Evolutionary conservation across 2,888 invertebrate species (phyloP), one percentile per base, ranked within the genome.

Genomic region (Callyntrura guangdongensis): DNA sequence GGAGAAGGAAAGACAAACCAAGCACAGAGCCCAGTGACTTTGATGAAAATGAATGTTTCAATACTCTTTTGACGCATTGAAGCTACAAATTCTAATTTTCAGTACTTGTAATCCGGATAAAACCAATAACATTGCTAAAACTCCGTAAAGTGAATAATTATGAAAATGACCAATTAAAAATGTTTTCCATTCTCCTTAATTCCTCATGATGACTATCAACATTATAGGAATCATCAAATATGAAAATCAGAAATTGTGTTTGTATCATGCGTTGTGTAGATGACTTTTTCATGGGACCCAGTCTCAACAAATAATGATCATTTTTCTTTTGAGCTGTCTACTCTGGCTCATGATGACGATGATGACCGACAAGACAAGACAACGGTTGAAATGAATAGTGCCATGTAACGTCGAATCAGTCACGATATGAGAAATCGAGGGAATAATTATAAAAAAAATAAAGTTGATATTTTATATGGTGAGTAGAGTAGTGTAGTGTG

Each of bases 361-460:
- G 53, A 56, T 56, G 85, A 72, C 64, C 36, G 64, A 72, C 77
- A 45, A n/a, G 61, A 74, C 49, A 86, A 79, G 45, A 67, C 67
- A 84, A 45, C 9, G 74, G 74, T 74, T 88, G 83, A 81, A 88
- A 74, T 83, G 74, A 83, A 83, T 83, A 77, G 69, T 74, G 36
- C 74, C 74, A 89, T 59, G 83, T 67, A 89, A 89, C 89, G 88
- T 88, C 81, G 81, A 82, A 88, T 64, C 53, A 82, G 88, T 89
- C 89, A 89, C 89, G 89, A 89, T 74, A 89, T 59, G 74, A 74
- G 36, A 49, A 67, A 69, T 67, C 36, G 22, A 82, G 64, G 20
- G 45, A 61, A 22, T 61, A 59, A 47, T 82, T 59, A 59, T 3
- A 61, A 82, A 82, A 59, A 61, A 82, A 82, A 59, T 53, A 53